These are phyloP conservation scores for Beroe ovata DNA, from an alignment of 37 sponge, comb jelly and placozoan genomes.

Conservation along the genomic window DNA sequence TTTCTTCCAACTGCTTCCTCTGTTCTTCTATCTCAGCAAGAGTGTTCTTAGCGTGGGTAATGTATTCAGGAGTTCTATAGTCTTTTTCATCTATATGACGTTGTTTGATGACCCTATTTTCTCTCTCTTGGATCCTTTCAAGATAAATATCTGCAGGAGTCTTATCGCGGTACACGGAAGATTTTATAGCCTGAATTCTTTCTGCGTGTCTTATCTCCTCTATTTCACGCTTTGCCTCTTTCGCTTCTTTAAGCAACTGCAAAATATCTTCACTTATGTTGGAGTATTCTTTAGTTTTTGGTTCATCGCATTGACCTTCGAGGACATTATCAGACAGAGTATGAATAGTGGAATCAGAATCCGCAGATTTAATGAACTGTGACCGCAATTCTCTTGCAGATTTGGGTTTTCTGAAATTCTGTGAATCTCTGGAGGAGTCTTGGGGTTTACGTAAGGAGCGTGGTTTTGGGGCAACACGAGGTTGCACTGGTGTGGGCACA, in stretches of 20 bases:
- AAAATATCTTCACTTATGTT: neutral
- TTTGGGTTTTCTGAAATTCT: neutral
- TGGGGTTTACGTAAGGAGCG: neutral
- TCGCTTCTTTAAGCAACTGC: conserved; percentile 6
- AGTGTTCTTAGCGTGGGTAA: conserved; percentile 4
- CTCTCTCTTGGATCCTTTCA: conserved; percentile 12
- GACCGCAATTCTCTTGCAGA: neutral
- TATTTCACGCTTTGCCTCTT: neutral
- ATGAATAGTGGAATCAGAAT: neutral
- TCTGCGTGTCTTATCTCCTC: conserved; percentile 41
- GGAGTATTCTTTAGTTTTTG: neutral
- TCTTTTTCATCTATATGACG: neutral
- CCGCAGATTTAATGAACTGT: neutral
- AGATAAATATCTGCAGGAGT: conserved; percentile 27
- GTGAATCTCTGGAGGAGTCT: neutral
- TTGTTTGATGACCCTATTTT: neutral
- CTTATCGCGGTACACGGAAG: neutral
- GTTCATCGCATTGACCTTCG: neutral
- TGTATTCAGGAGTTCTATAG: conserved; percentile 34
- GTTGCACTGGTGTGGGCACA: conserved; percentile 5
- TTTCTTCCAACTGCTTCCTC: neutral
- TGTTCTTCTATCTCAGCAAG: conserved; percentile 6
- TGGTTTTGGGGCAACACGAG: conserved; percentile 25
- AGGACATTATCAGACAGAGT: neutral
- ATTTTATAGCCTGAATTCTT: conserved; percentile 22